Evolutionary conservation across 1,140 invertebrate genomes (phyloP), one percentile per base, ranked within the genome.

Genomic region (Diachasmimorpha longicaudata): DNA sequence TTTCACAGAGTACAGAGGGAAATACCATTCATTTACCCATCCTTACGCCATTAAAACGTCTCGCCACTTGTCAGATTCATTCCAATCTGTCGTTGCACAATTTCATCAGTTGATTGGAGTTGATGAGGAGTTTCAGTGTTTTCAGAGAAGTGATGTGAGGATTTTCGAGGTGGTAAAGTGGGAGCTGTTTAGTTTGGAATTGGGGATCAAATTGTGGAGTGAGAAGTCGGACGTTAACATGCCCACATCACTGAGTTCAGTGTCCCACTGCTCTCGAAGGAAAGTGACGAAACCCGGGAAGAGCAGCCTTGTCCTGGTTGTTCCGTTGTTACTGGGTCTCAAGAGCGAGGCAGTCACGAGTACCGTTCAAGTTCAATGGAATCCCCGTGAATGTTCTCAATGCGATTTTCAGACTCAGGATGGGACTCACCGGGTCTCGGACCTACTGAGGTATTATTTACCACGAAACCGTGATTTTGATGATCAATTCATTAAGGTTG

Each of bases 381-480:
- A 79, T 48, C 72, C 63, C 52, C 67, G 69, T 36, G 76, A 44
- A 19, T 25, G 44, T 19, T 58, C 21, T 77, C 73, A 70, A 46
- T 83, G 83, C 31, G 68, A 74, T 58, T 82, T 82, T 39, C 67
- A 76, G 11, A 67, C 19, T 11, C 13, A 78, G n/a, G 79, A 73
- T 10, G 83, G 75, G 69, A 80, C 75, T 23, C 85, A 87, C n/a
- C 77, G 81, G 21, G 74, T 83, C 25, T 73, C 78, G 1, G 86
- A 88, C 81, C 78, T 88, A 14, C 25, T 88, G 14, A 72, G 78
- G 87, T 88, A 48, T 25, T 13, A 9, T 58, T 76, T 70, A 42
- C n/a, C 9, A 71, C 19, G 16, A 71, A 23, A 63, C 25, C n/a
- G 8, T 72, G 8, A 58, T 55, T 16, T 14, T 55, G 31, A 55